Conservation (phyloP, 2,113 vertebrate genomes). For the Stegostoma tigrinum region DNA sequence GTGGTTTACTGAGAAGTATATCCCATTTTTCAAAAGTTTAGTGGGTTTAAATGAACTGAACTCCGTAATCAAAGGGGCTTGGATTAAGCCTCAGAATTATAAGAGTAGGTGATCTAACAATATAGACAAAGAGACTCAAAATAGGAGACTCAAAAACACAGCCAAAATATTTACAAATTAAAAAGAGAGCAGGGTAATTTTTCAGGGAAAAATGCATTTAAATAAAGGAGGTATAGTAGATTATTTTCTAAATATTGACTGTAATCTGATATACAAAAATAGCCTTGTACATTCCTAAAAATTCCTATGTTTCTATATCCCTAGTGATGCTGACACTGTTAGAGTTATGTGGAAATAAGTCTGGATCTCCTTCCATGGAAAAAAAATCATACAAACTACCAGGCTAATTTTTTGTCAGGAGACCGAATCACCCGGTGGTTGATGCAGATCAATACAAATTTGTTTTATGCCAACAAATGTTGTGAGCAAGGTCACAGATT, state of each 20-base stretch:
- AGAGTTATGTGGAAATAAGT: not conserved
- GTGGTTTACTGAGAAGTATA: not conserved
- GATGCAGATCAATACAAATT: conserved; percentile 23
- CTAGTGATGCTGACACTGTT: not conserved
- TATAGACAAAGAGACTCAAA: not conserved
- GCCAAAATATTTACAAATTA: not conserved
- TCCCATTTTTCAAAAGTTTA: not conserved
- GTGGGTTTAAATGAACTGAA: not conserved
- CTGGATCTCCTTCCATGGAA: not conserved
- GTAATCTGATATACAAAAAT: not conserved
- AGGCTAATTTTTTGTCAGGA: not conserved
- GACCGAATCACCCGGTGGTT: not conserved
- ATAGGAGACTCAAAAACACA: not conserved
- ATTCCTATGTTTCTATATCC: not conserved
- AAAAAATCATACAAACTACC: not conserved
- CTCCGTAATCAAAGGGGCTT: not conserved
- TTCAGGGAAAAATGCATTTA: not conserved
- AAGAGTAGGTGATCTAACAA: not conserved
- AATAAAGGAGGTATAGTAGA: not conserved
- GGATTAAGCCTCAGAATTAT: not conserved
- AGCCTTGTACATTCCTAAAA: not conserved
- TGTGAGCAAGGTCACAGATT: not conserved
- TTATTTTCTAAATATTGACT: not conserved
- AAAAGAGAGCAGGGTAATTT: not conserved
- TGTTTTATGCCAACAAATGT: conserved; percentile 10